Percentiles rank a stretch among this genome's conserved stretches.
phyloP scores from a whole-genome alignment of 2,888 invertebrate species.

The Diabrotica balteata region DNA sequence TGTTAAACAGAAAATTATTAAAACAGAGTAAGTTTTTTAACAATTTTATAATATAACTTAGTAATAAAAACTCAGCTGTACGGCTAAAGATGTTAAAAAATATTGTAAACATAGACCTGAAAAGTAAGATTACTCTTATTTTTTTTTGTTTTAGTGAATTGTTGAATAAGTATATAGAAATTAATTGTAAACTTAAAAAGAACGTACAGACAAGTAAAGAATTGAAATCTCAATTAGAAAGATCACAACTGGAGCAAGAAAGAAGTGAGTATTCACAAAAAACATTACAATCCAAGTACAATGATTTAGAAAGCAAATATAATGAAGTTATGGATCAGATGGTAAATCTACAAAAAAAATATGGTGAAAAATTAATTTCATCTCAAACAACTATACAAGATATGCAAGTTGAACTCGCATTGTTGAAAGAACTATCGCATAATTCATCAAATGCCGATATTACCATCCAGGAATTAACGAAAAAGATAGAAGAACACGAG shows the following conservation, averaged over 20 bases:
- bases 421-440: conserved; percentile 24
- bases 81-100: too few relatives aligned
- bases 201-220: conserved; percentile 35
- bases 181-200: conserved; percentile 39
- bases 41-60: too few relatives aligned
- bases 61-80: too few relatives aligned
- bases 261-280: conserved; percentile 32
- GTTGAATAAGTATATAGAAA: conserved; percentile 41
- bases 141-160: conserved; percentile 44
- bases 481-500: conserved; percentile 33
- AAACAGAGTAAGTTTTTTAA: conserved; percentile 46
- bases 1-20: conserved; percentile 48
- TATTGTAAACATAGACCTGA: too few relatives aligned
- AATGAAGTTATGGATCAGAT: conserved; percentile 29
- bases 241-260: conserved; percentile 43
- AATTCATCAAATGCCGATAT: conserved; percentile 25
- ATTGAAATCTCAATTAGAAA: conserved; percentile 37
- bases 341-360: conserved; percentile 38
- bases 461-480: conserved; percentile 26
- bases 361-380: conserved; percentile 39
- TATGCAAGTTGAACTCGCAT: conserved; percentile 35
- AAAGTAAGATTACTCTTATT: conserved; percentile 1
- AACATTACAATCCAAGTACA: conserved; percentile 35
- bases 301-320: conserved; percentile 32
- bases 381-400: conserved; percentile 42